Conservation (phyloP, 64 coral and sea anemone genomes). For the Montipora foliosa region DNA sequence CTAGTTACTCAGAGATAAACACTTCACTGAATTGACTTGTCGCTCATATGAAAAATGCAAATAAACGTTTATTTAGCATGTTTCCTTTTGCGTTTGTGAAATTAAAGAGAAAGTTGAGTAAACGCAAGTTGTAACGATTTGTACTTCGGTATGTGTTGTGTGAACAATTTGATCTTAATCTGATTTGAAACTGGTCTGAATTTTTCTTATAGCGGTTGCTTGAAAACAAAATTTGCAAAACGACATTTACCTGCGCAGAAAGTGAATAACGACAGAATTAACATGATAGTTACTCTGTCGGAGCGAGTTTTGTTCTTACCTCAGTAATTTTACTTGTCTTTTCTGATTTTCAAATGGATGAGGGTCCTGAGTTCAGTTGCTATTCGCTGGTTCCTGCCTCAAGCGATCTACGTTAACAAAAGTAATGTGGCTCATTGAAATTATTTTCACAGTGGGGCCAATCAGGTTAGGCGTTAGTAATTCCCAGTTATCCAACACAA, state of each 20-base stretch:
- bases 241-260: not conserved
- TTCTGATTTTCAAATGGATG: not conserved
- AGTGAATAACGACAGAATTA: not conserved
- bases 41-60: not conserved
- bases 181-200: not conserved
- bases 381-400: constrained; percentile 22
- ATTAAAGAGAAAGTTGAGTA: not conserved
- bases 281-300: not conserved
- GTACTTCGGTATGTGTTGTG: not conserved
- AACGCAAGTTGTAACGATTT: not conserved
- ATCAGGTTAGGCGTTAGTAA: constrained; percentile 12
- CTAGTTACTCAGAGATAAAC: not conserved
- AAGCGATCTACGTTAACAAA: constrained; percentile 25
- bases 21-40: not conserved
- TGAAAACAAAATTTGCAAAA: constrained; percentile 15
- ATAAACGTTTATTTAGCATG: not conserved
- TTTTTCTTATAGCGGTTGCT: not conserved
- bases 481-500: constrained; percentile 35
- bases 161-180: not conserved
- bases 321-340: not conserved
- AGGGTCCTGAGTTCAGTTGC: not conserved
- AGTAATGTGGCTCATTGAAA: constrained; percentile 35
- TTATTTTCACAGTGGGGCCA: not conserved
- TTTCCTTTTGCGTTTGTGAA: not conserved
- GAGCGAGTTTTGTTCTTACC: not conserved